phyloP scores from a whole-genome alignment of 2,797 vertebrate species.

The Lophotriccus pileatus region DNA sequence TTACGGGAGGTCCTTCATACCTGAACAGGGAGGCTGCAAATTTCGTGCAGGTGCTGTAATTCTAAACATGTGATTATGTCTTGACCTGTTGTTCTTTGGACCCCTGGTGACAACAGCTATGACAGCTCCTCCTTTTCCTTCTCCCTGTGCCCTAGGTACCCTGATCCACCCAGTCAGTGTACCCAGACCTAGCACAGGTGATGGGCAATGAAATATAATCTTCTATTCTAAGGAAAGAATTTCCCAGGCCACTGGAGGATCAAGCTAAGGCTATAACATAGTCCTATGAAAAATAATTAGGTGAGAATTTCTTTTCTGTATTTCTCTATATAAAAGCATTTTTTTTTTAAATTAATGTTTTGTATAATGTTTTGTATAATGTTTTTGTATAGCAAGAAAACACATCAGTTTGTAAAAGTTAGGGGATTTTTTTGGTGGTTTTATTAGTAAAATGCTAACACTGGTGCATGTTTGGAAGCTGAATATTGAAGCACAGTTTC shows the following conservation, averaged over 20 bases:
- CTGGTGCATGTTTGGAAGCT: not conserved
- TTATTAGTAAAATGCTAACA: not conserved
- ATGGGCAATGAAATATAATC: fast-evolving
- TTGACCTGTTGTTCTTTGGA: not conserved
- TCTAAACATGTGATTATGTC: fast-evolving
- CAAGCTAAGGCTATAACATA: not conserved
- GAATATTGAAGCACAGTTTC: not conserved
- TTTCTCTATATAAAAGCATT: not conserved
- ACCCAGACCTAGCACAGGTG: fast-evolving
- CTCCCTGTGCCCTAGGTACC: not conserved
- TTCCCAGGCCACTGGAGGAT: not conserved
- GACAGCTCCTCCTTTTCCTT: not conserved
- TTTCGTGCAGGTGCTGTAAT: not conserved
- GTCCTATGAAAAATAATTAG: not conserved
- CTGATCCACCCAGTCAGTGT: not conserved
- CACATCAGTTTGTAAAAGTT: not conserved
- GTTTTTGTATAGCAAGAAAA: not conserved
- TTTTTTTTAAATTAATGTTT: fast-evolving
- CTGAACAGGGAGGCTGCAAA: not conserved
- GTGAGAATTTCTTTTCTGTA: not conserved
- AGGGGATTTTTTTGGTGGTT: not conserved
- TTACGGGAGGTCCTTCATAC: not conserved
- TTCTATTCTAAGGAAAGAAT: not conserved
- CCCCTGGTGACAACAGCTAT: not conserved
- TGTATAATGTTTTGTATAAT: not conserved